Conservation (phyloP, 2,888 invertebrate genomes). For the Andricus quercusramuli region DNA sequence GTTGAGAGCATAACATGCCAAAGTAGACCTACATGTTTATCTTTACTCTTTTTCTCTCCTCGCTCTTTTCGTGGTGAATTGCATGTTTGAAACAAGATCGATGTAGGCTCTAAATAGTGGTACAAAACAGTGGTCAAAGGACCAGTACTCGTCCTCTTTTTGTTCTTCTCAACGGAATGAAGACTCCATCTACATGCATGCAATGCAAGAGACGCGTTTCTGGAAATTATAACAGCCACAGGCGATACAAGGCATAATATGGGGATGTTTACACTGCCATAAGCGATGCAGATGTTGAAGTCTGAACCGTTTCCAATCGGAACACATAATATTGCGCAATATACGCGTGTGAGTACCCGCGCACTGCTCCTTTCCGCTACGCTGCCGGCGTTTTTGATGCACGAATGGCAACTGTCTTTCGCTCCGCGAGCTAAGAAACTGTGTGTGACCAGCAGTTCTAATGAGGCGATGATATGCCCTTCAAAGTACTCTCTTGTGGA, state of each 20-base stretch:
- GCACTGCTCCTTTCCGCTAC: too few species aligned
- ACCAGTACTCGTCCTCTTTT: conserved; percentile 66
- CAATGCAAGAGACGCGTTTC: conserved; percentile 50
- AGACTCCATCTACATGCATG: conserved; percentile 53
- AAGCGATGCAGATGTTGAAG: background rate
- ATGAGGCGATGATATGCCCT: too few species aligned
- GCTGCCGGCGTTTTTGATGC: too few species aligned
- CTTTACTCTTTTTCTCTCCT: background rate
- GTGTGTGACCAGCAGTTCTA: too few species aligned
- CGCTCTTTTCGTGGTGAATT: background rate
- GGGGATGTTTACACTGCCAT: background rate
- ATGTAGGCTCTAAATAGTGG: conserved; percentile 43
- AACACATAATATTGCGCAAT: too few species aligned
- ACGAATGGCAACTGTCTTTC: too few species aligned
- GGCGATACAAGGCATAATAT: background rate
- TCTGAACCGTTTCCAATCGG: too few species aligned
- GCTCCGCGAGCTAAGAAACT: too few species aligned
- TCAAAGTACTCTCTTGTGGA: too few species aligned
- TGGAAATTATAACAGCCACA: conserved; percentile 61
- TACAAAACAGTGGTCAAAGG: conserved; percentile 64
- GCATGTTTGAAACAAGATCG: background rate
- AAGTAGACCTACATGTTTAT: conserved; percentile 7
- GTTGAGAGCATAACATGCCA: background rate
- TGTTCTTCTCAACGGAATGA: conserved; percentile 60
- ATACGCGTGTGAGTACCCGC: too few species aligned